A percentile compares a stretch with the other conserved stretches of the same genome.
These are phyloP conservation scores for Smittia sp. DNA, from an alignment of 2,888 invertebrate species.

Conservation along the genomic window DNA sequence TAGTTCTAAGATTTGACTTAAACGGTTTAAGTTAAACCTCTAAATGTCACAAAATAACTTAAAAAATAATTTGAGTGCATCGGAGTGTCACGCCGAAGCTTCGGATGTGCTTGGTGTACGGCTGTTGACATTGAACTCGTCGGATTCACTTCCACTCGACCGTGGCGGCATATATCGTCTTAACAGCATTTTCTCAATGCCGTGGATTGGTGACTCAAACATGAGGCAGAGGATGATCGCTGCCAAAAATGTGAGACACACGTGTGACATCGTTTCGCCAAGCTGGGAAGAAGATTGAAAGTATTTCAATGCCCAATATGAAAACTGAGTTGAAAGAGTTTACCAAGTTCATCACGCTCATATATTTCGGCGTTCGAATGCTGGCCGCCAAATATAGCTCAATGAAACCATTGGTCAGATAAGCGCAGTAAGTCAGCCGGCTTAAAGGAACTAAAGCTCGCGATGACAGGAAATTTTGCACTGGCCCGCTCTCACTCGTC, in stretches of 20 bases:
- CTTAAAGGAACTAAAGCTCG: constrained; percentile 63
- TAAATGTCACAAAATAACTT: neutral
- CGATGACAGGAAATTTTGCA: constrained; percentile 46
- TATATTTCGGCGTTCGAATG: constrained; percentile 59
- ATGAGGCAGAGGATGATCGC: constrained; percentile 64
- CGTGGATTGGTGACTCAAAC: constrained; percentile 71
- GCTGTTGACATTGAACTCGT: constrained; percentile 25
- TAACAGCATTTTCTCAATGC: constrained; percentile 66
- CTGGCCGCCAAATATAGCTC: constrained; percentile 65
- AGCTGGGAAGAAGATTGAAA: constrained; percentile 54
- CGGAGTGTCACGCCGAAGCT: neutral
- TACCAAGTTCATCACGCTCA: constrained; percentile 64
- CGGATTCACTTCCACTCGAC: neutral
- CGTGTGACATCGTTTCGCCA: constrained; percentile 59
- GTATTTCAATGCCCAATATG: neutral
- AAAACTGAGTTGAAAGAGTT: constrained; percentile 44
- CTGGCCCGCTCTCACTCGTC: constrained; percentile 63
- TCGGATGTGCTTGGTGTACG: constrained; percentile 23
- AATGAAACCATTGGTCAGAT: constrained; percentile 68
- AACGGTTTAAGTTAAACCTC: neutral
- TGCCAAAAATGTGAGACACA: constrained; percentile 61
- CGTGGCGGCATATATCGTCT: constrained; percentile 54
- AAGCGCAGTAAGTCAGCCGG: constrained; percentile 69
- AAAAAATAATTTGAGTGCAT: neutral
- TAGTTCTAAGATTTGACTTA: neutral